These are phyloP conservation scores for Pardalotus punctatus DNA, from an alignment of 2,113 vertebrate species.

Conservation along the genomic window DNA sequence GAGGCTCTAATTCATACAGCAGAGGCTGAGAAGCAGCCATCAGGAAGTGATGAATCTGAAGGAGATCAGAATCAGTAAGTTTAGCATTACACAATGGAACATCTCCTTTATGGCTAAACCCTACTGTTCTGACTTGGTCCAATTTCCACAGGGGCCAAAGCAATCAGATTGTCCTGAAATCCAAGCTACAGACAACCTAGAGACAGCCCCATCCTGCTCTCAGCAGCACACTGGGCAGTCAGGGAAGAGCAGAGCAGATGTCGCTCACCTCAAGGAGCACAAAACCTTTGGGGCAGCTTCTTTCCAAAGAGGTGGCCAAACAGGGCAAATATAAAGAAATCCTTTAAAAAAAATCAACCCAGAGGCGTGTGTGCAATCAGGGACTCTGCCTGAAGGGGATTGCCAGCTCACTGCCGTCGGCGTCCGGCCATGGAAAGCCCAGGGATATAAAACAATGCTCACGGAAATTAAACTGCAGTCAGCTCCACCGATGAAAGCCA, in stretches of 20 bases:
- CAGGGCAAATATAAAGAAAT: not conserved
- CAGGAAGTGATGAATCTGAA: not conserved
- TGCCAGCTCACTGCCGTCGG: not conserved
- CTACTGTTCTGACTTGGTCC: not conserved
- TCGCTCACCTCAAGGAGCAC: not conserved
- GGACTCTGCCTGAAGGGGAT: not conserved
- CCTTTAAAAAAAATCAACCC: not conserved
- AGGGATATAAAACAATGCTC: not conserved
- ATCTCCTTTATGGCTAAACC: not conserved
- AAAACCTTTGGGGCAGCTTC: not conserved
- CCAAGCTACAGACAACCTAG: not conserved
- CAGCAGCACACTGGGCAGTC: rapidly evolving
- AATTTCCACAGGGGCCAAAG: not conserved
- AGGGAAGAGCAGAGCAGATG: rapidly evolving
- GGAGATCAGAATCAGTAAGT: rapidly evolving
- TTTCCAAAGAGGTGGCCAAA: not conserved
- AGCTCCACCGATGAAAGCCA: not conserved
- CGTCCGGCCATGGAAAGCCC: not conserved
- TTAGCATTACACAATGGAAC: not conserved
- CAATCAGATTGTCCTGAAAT: not conserved
- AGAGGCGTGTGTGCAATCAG: not conserved
- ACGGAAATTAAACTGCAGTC: not conserved
- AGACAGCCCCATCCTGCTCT: not conserved
- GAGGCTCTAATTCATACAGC: not conserved
- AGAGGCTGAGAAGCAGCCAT: not conserved